phyloP scores from a whole-genome alignment of 2,113 vertebrate genomes.

The Alligator mississippiensis region DNA sequence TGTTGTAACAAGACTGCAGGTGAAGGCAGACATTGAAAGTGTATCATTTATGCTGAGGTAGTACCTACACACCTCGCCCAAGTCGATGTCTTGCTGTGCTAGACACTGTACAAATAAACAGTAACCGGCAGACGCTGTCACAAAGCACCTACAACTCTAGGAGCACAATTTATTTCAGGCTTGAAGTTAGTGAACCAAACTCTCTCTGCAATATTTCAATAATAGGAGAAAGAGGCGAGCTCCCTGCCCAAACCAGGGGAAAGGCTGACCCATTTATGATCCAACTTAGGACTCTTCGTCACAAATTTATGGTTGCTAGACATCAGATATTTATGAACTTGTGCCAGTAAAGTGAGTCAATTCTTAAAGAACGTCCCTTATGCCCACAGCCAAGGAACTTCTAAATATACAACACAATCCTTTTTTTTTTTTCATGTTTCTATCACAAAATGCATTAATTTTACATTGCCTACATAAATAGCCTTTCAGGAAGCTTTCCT shows the following conservation, averaged over 20 bases:
- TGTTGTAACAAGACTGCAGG: too few relatives aligned
- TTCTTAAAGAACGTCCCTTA: neutral
- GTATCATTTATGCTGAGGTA: neutral
- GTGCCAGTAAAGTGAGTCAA: neutral
- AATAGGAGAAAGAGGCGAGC: neutral
- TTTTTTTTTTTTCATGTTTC: neutral
- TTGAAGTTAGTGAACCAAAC: neutral
- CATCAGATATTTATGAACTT: neutral
- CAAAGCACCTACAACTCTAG: neutral
- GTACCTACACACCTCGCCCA: neutral
- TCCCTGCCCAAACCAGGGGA: neutral
- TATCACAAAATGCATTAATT: constrained; percentile 11
- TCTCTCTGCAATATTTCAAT: neutral
- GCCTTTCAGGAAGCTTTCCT: constrained; percentile 24
- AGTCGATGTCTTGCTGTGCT: too few relatives aligned
- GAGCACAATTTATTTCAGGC: neutral
- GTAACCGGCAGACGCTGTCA: neutral
- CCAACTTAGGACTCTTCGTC: neutral
- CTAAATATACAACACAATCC: neutral
- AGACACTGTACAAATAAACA: neutral
- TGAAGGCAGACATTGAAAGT: neutral
- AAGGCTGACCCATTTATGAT: neutral
- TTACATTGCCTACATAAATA: neutral
- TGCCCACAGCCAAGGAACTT: neutral
- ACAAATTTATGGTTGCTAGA: neutral